These are phyloP conservation scores for Scaptomyza parva DNA, from an alignment of 2,888 invertebrate species.

Conservation along the genomic window DNA sequence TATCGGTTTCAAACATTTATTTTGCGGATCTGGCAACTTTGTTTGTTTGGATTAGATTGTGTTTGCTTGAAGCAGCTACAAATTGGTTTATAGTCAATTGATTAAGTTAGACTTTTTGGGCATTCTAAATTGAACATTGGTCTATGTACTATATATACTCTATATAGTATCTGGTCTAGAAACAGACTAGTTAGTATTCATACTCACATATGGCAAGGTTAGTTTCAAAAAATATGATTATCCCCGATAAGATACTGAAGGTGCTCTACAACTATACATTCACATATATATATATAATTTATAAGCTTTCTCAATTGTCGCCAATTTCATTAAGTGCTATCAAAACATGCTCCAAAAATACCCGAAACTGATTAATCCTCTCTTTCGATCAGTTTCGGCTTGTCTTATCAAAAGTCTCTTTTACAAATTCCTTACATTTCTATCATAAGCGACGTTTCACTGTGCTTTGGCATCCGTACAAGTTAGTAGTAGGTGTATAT, in stretches of 20 bases:
- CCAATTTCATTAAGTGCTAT: slow-evolving; percentile 40
- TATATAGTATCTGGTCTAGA: slow-evolving; percentile 68
- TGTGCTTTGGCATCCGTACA: slow-evolving; percentile 33
- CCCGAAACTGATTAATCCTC: slow-evolving; percentile 32
- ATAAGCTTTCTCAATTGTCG: slow-evolving; percentile 34
- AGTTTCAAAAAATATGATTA: slow-evolving; percentile 42
- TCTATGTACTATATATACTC: slow-evolving; percentile 18
- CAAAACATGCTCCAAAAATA: slow-evolving; percentile 75
- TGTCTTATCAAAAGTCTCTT: slow-evolving; percentile 58
- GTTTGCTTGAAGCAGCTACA: slow-evolving; percentile 27
- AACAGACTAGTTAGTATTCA: slow-evolving; percentile 45
- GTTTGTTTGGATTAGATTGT: slow-evolving; percentile 13
- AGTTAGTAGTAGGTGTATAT: slow-evolving; percentile 6
- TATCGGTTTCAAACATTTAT: slow-evolving; percentile 4
- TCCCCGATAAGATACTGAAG: slow-evolving; percentile 13
- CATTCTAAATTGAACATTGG: slow-evolving; percentile 38
- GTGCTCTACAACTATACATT: slow-evolving; percentile 50
- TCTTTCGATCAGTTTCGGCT: slow-evolving; percentile 29
- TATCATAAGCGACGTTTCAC: slow-evolving; percentile 72
- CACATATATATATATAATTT: slow-evolving; percentile 7
- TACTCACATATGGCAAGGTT: slow-evolving; percentile 23
- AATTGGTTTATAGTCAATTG: slow-evolving; percentile 46
- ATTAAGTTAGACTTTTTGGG: slow-evolving; percentile 31
- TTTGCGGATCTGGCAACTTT: slow-evolving; percentile 12
- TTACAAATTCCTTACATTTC: slow-evolving; percentile 73